Conservation (phyloP, 1,140 invertebrate genomes). For the Antheraea mylitta region DNA sequence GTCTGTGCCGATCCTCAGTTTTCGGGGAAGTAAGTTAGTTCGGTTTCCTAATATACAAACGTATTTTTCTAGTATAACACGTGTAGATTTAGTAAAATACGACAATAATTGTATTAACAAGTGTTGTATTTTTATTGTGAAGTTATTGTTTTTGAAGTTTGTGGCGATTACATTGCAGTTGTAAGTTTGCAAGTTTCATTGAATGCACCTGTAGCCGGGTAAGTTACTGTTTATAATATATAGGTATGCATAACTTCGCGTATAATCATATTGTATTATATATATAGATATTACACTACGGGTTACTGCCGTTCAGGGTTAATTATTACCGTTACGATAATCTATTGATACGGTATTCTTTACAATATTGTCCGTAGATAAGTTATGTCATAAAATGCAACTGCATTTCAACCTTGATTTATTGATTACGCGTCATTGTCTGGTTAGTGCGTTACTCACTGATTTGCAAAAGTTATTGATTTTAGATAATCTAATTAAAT, state of each 20-base stretch:
- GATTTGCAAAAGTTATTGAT: background rate
- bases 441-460: background rate
- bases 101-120: constrained; percentile 18
- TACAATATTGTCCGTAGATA: constrained; percentile 8
- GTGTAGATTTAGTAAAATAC: constrained; percentile 14
- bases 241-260: constrained; percentile 22
- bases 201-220: constrained; percentile 59
- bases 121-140: constrained; percentile 27
- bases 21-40: constrained; percentile 23
- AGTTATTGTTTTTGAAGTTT: background rate
- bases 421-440: constrained; percentile 56
- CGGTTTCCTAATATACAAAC: constrained; percentile 13
- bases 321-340: constrained; percentile 9
- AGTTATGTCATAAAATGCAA: constrained; percentile 37
- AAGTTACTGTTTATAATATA: constrained; percentile 37
- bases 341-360: constrained; percentile 15
- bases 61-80: constrained; percentile 26
- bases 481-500: background rate
- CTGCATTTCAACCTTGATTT: constrained; percentile 58
- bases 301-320: background rate
- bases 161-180: constrained; percentile 8
- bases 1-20: constrained; percentile 19
- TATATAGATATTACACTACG: background rate
- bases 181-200: constrained; percentile 7
- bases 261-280: constrained; percentile 11